A percentile compares a stretch with the other conserved stretches of the same genome.
Evolutionary conservation across 1,140 invertebrate genomes (phyloP).

Genomic region (Anastrepha ludens): DNA sequence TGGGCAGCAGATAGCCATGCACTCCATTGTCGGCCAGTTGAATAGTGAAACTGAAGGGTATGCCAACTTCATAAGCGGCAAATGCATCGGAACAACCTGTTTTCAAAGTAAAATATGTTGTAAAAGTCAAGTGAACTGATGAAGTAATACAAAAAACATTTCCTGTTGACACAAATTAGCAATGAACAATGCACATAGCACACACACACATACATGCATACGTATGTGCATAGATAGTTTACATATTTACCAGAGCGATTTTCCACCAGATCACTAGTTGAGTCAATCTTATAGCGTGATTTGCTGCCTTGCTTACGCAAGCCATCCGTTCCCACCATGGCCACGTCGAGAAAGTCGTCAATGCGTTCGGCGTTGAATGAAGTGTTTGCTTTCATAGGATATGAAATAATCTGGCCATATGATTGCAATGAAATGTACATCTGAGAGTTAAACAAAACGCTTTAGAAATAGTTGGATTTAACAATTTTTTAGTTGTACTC

Average conservation of each 20-base stretch:
- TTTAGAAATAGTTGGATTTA: not conserved
- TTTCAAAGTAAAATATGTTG: not conserved
- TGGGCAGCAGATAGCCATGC: constrained; percentile 86
- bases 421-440: constrained; percentile 86
- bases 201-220: not conserved
- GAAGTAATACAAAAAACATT: constrained; percentile 42
- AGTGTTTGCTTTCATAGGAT: constrained; percentile 76
- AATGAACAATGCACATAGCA: not conserved
- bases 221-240: not conserved
- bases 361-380: constrained; percentile 67
- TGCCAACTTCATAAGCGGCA: constrained; percentile 80
- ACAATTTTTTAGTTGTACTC: not conserved
- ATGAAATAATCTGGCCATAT: constrained; percentile 84
- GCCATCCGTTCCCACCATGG: constrained; percentile 71
- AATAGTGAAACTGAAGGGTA: constrained; percentile 85
- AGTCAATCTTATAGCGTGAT: constrained; percentile 70
- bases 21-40: constrained; percentile 85
- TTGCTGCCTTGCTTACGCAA: constrained; percentile 70
- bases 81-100: constrained; percentile 84
- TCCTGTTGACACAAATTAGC: constrained; percentile 4
- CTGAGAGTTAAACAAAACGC: constrained; percentile 59
- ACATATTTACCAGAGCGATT: constrained; percentile 66
- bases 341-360: constrained; percentile 71
- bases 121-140: constrained; percentile 21
- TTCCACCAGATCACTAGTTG: constrained; percentile 70